Conservation (phyloP, 2,797 vertebrate genomes). For the Poeciliopsis infans region DNA sequence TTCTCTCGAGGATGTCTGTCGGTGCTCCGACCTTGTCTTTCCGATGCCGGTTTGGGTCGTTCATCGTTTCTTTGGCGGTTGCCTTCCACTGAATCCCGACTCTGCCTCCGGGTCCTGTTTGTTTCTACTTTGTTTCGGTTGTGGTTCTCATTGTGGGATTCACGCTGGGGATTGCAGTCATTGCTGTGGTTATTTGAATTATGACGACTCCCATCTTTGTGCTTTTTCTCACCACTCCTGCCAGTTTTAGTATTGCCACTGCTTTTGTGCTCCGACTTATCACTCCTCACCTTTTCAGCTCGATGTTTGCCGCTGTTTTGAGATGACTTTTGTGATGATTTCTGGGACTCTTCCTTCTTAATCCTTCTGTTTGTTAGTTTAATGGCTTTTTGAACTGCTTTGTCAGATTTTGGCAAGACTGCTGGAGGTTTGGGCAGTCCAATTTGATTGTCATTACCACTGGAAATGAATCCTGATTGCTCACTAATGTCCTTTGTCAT, state of each 20-base stretch:
- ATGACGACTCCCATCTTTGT: slow-evolving; percentile 31
- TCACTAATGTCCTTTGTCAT: slow-evolving; percentile 68
- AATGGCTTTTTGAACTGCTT: slow-evolving; percentile 90
- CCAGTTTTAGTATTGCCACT: slow-evolving; percentile 26
- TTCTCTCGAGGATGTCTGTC: slow-evolving; percentile 44
- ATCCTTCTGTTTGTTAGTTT: slow-evolving; percentile 90
- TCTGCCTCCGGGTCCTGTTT: slow-evolving; percentile 24
- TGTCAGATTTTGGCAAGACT: slow-evolving; percentile 94
- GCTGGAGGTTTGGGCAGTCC: slow-evolving; percentile 86
- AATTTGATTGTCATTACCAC: slow-evolving; percentile 70
- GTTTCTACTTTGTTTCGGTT: slow-evolving; percentile 13
- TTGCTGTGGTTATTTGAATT: slow-evolving; percentile 28
- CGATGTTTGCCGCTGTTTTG: slow-evolving; percentile 56
- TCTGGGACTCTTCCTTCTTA: slow-evolving; percentile 84
- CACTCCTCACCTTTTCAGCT: slow-evolving; percentile 49
- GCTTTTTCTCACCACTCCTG: slow-evolving; percentile 59
- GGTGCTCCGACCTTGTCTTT: slow-evolving; percentile 63
- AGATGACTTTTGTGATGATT: slow-evolving; percentile 58
- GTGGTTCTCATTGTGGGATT: slow-evolving; percentile 36
- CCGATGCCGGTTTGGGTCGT: slow-evolving; percentile 2
- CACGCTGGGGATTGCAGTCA: slow-evolving; percentile 3
- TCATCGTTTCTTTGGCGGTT: slow-evolving; percentile 25
- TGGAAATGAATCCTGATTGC: slow-evolving; percentile 75
- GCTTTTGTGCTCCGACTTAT: slow-evolving; percentile 63
- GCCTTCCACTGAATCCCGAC: slow-evolving; percentile 23